These are phyloP conservation scores for Gymnodraco acuticeps DNA, from an alignment of 2,797 vertebrate species.

Conservation along the genomic window DNA sequence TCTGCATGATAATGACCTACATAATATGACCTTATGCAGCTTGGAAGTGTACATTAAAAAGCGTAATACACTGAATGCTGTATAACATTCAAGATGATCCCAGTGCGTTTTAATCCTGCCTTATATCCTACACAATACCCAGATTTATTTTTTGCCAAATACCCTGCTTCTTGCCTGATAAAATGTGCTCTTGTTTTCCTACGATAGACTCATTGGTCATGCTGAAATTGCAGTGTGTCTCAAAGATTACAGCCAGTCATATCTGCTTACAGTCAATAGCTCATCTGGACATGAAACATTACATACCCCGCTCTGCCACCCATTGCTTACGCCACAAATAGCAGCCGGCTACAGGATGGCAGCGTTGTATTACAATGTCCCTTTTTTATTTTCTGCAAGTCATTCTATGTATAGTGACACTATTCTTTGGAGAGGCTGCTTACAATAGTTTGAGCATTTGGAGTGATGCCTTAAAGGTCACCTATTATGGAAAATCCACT, in stretches of 20 bases:
- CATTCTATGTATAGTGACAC: constrained; percentile 58
- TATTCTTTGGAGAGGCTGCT: background rate
- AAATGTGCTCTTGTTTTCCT: constrained; percentile 43
- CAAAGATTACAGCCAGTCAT: constrained; percentile 75
- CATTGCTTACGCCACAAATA: constrained; percentile 74
- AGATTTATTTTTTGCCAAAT: constrained; percentile 25
- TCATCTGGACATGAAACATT: constrained; percentile 77
- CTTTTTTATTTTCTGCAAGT: constrained; percentile 68
- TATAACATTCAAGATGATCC: constrained; percentile 15
- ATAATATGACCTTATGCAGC: background rate
- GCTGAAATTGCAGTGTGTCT: constrained; percentile 71
- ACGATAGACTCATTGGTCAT: constrained; percentile 49
- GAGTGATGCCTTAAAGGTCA: background rate
- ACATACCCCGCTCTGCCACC: constrained; percentile 64
- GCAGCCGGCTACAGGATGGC: constrained; percentile 57
- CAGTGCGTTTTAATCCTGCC: constrained; percentile 13
- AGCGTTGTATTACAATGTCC: constrained; percentile 70
- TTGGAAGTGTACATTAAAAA: constrained; percentile 12
- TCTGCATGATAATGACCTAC: background rate
- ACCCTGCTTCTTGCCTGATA: constrained; percentile 16
- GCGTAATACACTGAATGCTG: background rate
- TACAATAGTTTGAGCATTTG: background rate
- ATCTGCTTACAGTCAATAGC: constrained; percentile 79
- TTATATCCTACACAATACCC: constrained; percentile 17
- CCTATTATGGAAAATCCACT: no score